Base-by-base conservation (phyloP, 2,113 vertebrate species). In the Nansenia antarctica region DNA sequence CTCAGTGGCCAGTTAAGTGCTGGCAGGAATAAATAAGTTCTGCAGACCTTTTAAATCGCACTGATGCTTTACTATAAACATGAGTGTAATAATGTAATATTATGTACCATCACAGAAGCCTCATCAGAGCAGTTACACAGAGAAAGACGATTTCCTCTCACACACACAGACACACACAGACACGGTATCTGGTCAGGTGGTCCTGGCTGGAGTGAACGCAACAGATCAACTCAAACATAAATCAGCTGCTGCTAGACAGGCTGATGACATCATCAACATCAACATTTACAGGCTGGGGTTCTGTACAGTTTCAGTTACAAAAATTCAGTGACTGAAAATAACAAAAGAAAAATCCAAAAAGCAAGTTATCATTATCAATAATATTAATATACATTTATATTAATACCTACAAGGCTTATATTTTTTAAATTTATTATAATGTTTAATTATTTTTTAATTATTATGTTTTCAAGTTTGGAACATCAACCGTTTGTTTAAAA, bases 381-480 rank as follows among this genome's bases (percentile, higher is more conserved):
- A 86, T 89, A 92, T 91, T 87, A 90, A 90, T 92, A 87, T 87
- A 71, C 42, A 85, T 82, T 87, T 89, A 88, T 90, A 92, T 92
- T 88, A 92, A 92, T 91, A 91, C 89, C 89, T 90, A 92, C 86
- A 91, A 91, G 87, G 91, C 87, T 89, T 82, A 87, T 89, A 80
- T 83, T 85, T 74, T 84, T 73, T 70, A n/a, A n/a, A n/a, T n/a
- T n/a, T n/a, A n/a, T n/a, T n/a, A n/a, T n/a, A n/a, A n/a, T n/a
- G n/a, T n/a, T n/a, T n/a, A n/a, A n/a, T n/a, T n/a, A n/a, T n/a
- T n/a, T n/a, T n/a, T n/a, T n/a, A n/a, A 64, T 80, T 65, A 71
- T 70, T 88, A 88, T 78, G 70, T 82, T 82, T 87, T 89, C 86
- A 85, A 82, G 81, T 89, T 87, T 60, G 82, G 85, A 90, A 91